These are phyloP conservation scores for Haliclona indistincta DNA, from an alignment of 37 sponge, comb jelly and placozoan species.

Conservation along the genomic window DNA sequence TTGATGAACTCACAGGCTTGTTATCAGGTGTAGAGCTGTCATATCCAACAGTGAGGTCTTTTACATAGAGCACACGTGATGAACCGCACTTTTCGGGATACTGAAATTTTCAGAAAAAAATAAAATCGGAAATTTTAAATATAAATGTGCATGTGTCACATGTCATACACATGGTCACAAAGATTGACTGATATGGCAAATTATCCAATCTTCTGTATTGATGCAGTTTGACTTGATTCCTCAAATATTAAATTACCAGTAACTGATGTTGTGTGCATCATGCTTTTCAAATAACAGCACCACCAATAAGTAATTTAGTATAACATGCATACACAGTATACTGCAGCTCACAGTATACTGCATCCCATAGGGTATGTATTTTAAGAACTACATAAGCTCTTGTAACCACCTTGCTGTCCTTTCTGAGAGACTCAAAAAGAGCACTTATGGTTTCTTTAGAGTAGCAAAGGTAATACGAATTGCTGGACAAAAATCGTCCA, in stretches of 20 bases:
- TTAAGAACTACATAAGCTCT: background rate
- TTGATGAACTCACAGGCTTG: conserved; percentile 61
- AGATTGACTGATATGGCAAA: background rate
- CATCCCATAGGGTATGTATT: too few relatives aligned
- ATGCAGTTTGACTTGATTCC: too few relatives aligned
- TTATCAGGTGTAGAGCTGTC: conserved; percentile 80
- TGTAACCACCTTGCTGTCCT: conserved; percentile 50
- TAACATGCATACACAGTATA: too few relatives aligned
- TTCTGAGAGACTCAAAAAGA: conserved; percentile 68
- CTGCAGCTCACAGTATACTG: too few relatives aligned
- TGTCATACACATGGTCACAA: background rate
- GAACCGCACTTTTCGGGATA: conserved; percentile 69
- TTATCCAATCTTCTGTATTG: too few relatives aligned
- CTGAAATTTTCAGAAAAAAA: conserved; percentile 21
- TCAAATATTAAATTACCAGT: too few relatives aligned
- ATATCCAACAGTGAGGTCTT: conserved; percentile 95
- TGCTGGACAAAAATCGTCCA: conserved; percentile 68
- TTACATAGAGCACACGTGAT: conserved; percentile 50
- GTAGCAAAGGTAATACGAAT: conserved; percentile 85
- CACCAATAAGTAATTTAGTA: too few relatives aligned
- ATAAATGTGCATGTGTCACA: background rate
- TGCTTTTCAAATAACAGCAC: too few relatives aligned
- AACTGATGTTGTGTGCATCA: too few relatives aligned
- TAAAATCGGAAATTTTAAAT: background rate
- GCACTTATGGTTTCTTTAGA: conserved; percentile 43